Percentiles rank a stretch among this genome's conserved stretches.
phyloP scores from a whole-genome alignment of 53 echinoderm and acorn worm species.

The Hippasteria phrygiana region DNA sequence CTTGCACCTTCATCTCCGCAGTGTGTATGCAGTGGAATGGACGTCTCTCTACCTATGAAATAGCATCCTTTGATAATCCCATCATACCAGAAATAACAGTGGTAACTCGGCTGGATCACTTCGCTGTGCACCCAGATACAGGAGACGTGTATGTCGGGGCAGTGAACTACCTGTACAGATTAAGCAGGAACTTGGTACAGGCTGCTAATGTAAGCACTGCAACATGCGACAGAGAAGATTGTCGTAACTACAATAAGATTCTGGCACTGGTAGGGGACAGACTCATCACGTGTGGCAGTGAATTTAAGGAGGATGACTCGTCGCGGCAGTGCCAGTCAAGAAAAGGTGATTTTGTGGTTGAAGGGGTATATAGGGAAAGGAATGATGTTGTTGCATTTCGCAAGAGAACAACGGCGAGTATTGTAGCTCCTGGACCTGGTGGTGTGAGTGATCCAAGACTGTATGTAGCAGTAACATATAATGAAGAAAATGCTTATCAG shows the following conservation, averaged over 20 bases:
- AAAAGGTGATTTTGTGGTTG: neutral
- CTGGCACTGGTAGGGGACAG: constrained; percentile 39
- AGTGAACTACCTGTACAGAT: constrained; percentile 42
- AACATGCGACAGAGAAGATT: neutral
- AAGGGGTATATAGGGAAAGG: neutral
- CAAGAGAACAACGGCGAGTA: constrained; percentile 28
- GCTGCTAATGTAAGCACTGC: constrained; percentile 23
- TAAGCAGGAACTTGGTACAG: constrained; percentile 32
- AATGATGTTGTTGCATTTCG: constrained; percentile 12
- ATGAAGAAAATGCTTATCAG: neutral
- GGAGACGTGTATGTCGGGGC: constrained; percentile 64
- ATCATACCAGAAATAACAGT: neutral
- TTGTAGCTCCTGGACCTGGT: constrained; percentile 15
- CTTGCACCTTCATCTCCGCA: neutral
- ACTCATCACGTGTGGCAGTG: constrained; percentile 66
- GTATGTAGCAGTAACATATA: constrained; percentile 40
- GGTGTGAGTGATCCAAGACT: neutral
- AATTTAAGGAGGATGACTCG: neutral
- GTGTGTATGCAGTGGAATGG: constrained; percentile 26
- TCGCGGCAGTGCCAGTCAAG: constrained; percentile 24
- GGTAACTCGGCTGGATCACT: constrained; percentile 47
- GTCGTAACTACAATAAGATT: constrained; percentile 66
- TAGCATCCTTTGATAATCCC: constrained; percentile 53
- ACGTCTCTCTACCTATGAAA: constrained; percentile 8
- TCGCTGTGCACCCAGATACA: constrained; percentile 35